Evolutionary conservation across 2,797 vertebrate genomes (phyloP), one percentile per base, ranked within the genome.

Genomic region (Chaunax sp.): DNA sequence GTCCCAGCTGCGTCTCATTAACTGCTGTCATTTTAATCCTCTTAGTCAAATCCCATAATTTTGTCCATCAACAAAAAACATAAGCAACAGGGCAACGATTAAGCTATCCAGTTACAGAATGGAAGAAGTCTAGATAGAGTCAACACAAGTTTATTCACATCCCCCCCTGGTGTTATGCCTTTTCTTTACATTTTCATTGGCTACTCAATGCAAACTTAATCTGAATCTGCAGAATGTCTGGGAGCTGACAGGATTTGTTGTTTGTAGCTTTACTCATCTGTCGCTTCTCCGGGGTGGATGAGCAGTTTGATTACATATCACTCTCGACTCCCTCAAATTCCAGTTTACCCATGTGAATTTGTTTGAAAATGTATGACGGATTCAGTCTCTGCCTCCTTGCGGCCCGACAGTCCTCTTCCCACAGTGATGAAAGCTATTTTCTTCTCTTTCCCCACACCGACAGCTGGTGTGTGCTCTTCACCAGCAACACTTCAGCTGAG

Each of bases 11-110:
- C 82, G 89, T 82, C 91, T 93, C 91, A 93, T 93, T 92, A 93
- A 85, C 87, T 66, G 85, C 87, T 88, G 91, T 92, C 91, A 90
- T 88, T 92, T 87, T 92, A 92, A 92, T 93, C 92, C 91, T 92
- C 92, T 93, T 92, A 92, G 82, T 90, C 84, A 90, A 93, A 92
- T 92, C 88, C 90, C 86, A 87, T 92, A 89, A 93, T 91, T 91
- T 90, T 63, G 82, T 87, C 89, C 88, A 88, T 92, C 89, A 90
- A 92, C 88, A 91, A 86, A 86, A 15, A 89, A 86, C 82, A 89
- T 43, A 77, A 83, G 87, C 87, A 89, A 88, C 83, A 84, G 82
- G 82, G 72, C 77, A 69, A 62, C 20, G 75, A 83, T 81, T 69
- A 79, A 77, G 58, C 63, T 60, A 64, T 61, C 64, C 64, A 25